A percentile compares a stretch with the other conserved stretches of the same genome.
These are phyloP conservation scores for Coenonympha arcania DNA, from an alignment of 2,888 invertebrate species.

Conservation along the genomic window DNA sequence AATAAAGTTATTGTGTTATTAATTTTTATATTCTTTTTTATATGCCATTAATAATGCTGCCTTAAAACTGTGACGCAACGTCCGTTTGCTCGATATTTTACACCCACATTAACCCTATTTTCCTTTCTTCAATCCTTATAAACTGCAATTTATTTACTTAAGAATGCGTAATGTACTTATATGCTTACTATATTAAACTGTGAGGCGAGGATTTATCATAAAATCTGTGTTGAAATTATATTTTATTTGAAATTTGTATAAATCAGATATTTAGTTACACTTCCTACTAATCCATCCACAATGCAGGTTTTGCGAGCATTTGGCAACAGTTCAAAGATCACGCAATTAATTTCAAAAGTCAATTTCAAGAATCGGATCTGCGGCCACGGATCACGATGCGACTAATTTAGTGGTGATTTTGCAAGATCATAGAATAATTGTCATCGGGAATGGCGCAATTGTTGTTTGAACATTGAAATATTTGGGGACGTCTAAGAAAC, in stretches of 20 bases:
- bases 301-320: conserved; percentile 45
- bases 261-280: conserved; percentile 37
- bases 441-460: conserved; percentile 44
- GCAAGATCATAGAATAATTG: conserved; percentile 59
- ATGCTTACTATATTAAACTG: background rate
- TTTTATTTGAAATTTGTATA: conserved; percentile 25
- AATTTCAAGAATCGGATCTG: conserved; percentile 53
- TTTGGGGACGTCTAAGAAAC: conserved; percentile 52
- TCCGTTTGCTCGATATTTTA: background rate
- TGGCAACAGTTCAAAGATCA: conserved; percentile 65
- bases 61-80: conserved; percentile 30
- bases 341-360: conserved; percentile 59
- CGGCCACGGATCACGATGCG: conserved; percentile 59
- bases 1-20: conserved; percentile 43
- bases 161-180: background rate
- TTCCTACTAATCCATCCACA: conserved; percentile 29
- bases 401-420: conserved; percentile 54
- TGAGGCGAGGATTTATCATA: background rate
- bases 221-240: background rate
- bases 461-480: conserved; percentile 36
- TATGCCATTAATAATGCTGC: conserved; percentile 34
- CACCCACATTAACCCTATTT: background rate
- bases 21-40: too few species aligned
- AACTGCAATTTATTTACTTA: background rate
- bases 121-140: background rate